Base-by-base conservation (phyloP, 2,888 invertebrate genomes). In the Neria commutata region DNA sequence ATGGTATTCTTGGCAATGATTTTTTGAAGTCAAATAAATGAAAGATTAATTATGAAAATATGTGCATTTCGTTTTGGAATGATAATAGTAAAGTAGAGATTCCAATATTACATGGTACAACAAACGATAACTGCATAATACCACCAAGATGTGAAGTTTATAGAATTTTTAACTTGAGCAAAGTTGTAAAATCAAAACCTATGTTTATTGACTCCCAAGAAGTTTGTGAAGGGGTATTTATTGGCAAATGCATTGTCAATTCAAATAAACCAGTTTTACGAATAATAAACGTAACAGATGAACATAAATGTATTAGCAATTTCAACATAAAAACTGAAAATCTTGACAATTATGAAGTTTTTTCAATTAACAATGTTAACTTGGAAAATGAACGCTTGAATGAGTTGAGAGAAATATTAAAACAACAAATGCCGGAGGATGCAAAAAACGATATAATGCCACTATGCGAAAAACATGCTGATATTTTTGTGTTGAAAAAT, bases 1-100 rank as follows among this genome's bases (percentile, higher is more conserved):
- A 50, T 29, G 54, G 29, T 29, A 46, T 46, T 40, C n/a, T 54
- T 4, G 54, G 54, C 11, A 46, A 26, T 40, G n/a, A n/a, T n/a
- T n/a, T n/a, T n/a, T n/a, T n/a, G n/a, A n/a, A n/a, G n/a, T n/a
- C n/a, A n/a, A n/a, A 54, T 25, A 54, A 46, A 45, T 54, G 54
- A 29, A 25, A 40, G 16, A 45, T 54, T 26, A 46, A 54, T 24
- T 54, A 26, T 23, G 26, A 42, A 51, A 34, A 51, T 34, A 51
- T 51, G 34, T 25, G 11, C 14, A 33, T 34, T 51, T 51, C 34
- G 6, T 51, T 51, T 19, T 16, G 45, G 17, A 19, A 19, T 45
- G 17, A 1, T 16, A 45, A 45, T 17, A 11, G 17, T 17, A 45
- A 45, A 45, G 3, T 45, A 16, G 5, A 45, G 5, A 45, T 45